Base-by-base conservation (phyloP, 2,888 invertebrate species). In the Geophilus truncorum region DNA sequence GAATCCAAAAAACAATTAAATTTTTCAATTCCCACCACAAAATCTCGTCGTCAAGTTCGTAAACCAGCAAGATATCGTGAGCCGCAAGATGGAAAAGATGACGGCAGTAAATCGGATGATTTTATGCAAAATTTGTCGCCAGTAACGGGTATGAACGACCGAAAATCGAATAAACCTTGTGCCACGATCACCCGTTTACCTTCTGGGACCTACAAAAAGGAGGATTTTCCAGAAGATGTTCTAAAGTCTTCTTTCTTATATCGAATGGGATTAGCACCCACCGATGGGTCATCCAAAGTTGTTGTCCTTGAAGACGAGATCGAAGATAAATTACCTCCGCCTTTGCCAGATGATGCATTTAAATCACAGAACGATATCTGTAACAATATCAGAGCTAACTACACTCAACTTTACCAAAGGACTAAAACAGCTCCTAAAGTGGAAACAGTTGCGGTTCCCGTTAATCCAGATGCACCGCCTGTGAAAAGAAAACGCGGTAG, bases 51-150 rank as follows among this genome's bases (percentile, higher is more conserved):
- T 28, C 18, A 21, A 25, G 79, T 79, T 2, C 79, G 79, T 4
- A 79, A 79, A 62, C 79, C 79, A 30, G 70, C 36, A 7, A 10
- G 79, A 23, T 79, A 62, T 62, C 79, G 79, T 12, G 79, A 79
- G 15, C n/a, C 18, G 15, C 57, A 79, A 10, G 28, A 78, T 25
- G 25, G 12, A 25, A 62, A 70, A 23, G 79, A 40, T 10, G 51
- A 28, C 10, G 12, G 25, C 4, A 70, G 28, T 12, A 70, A 70
- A 25, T n/a, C 10, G n/a, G 70, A 70, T 10, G 70, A 70, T 28
- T 70, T 25, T n/a, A 70, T 70, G 5, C 70, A 70, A 70, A 70
- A 70, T 28, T 70, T 70, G 28, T 70, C 70, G 25, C 70, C 70
- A 2, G 28, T 70, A 28, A 70, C 70, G n/a, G n/a, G n/a, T n/a